phyloP scores from a whole-genome alignment of 2,888 invertebrate genomes.

The Ischnus inquisitorius region DNA sequence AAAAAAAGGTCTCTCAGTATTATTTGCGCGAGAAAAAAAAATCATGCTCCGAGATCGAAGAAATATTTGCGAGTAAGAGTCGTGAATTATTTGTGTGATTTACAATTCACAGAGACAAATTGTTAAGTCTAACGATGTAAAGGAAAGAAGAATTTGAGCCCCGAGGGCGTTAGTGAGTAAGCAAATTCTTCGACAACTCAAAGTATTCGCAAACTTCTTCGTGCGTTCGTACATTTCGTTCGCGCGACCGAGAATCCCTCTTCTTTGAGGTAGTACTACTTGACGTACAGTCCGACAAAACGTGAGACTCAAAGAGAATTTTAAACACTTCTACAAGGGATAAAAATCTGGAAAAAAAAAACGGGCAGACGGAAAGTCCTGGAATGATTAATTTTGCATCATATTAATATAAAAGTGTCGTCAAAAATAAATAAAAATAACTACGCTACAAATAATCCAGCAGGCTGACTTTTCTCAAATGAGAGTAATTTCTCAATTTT shows the following conservation, averaged over 20 bases:
- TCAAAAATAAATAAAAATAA: too few relatives aligned
- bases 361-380: too few relatives aligned
- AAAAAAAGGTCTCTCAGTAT: conserved; percentile 1
- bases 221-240: not conserved
- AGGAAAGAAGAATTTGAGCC: not conserved
- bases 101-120: not conserved
- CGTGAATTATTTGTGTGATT: not conserved
- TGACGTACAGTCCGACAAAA: too few relatives aligned
- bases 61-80: not conserved
- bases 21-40: not conserved
- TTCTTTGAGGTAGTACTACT: too few relatives aligned
- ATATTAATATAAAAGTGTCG: too few relatives aligned
- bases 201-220: not conserved
- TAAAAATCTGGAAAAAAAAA: too few relatives aligned
- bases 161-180: not conserved
- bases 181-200: not conserved
- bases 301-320: too few relatives aligned
- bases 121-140: conserved; percentile 10
- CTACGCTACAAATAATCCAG: too few relatives aligned
- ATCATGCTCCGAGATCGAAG: not conserved
- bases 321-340: too few relatives aligned
- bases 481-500: too few relatives aligned
- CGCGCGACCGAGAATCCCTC: not conserved
- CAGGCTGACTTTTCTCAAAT: too few relatives aligned
- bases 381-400: too few relatives aligned